Evolutionary conservation across 2,113 vertebrate genomes (phyloP), one percentile per base, ranked within the genome.

Genomic region (Apteryx owenii): DNA sequence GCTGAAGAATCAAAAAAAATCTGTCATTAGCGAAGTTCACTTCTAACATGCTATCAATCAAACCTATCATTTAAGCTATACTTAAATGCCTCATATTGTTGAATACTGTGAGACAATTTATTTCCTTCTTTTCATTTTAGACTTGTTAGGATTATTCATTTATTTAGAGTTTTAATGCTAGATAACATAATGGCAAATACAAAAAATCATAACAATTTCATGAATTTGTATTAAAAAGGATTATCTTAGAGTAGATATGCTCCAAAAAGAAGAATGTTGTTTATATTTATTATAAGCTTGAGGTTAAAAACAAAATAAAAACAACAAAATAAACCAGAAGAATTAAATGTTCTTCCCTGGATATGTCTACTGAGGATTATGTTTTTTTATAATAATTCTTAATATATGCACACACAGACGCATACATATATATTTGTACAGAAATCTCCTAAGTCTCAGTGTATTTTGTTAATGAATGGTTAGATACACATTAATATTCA

Each of bases 21-120:
- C 31, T 75, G 29, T 60, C 53, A 48, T 87, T 89, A 91, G 25
- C 26, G 17, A 93, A 91, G 78, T 12, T 56, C 7, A 38, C 5
- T 87, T 93, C n/a, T 76, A 95, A 53, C 60, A 58, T 51, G n/a
- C 5, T 86, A 70, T 56, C 51, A 70, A 53, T 85, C 69, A 75
- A 71, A 86, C 44, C 31, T 51, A 23, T 51, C 73, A 90, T 78
- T 90, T 44, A 72, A 56, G 60, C 15, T 65, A 44, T 31, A 6
- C 5, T 42, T 62, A 84, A 87, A 71, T 6, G 18, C 36, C 29
- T 9, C 12, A 60, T 9, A 16, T 50, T 61, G 11, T 46, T 86
- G 2, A 38, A 70, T 29, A 48, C 11, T 61, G 4, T 44, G 51
- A 36, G 23, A 26, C 8, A 58, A 6, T 14, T 89, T 20, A 40